Conservation (phyloP, 2,113 vertebrate species). For the Paedocypris sp. region DNA sequence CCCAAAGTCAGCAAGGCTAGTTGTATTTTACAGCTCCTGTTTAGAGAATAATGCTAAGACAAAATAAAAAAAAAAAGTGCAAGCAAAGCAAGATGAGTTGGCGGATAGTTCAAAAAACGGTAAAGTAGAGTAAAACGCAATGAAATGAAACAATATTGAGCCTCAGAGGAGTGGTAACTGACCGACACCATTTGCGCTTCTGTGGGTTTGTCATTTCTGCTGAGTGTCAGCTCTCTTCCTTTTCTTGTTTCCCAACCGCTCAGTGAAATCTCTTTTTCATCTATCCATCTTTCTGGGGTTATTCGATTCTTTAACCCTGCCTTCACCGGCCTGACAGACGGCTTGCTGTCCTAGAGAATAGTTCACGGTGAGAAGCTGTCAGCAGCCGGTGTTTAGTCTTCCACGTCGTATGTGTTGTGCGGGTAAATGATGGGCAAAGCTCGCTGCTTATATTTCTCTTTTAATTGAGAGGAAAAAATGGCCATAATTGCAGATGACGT, state of each 20-base stretch:
- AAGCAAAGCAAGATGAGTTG: conserved; percentile 54
- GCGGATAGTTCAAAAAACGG: conserved; percentile 47
- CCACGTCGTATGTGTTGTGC: conserved; percentile 31
- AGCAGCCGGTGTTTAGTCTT: conserved; percentile 44
- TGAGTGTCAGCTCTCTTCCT: conserved; percentile 24
- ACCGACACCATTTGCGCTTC: conserved; percentile 11
- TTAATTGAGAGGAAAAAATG: too few relatives aligned
- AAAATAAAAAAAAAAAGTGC: conserved; percentile 42
- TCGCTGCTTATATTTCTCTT: too few relatives aligned
- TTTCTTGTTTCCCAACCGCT: neutral
- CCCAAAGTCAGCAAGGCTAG: conserved; percentile 48
- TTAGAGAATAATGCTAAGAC: conserved; percentile 45
- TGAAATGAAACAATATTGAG: conserved; percentile 31
- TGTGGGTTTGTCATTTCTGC: conserved; percentile 16
- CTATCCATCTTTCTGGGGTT: conserved; percentile 4
- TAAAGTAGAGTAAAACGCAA: conserved; percentile 36
- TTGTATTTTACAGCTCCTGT: conserved; percentile 34
- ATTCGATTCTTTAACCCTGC: conserved; percentile 3
- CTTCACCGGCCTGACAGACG: conserved; percentile 44
- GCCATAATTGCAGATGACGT: too few relatives aligned
- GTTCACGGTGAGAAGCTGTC: conserved; percentile 42
- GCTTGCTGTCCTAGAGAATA: conserved; percentile 31
- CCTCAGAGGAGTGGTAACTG: conserved; percentile 15
- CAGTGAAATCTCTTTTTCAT: conserved; percentile 17
- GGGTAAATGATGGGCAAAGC: conserved; percentile 53